Conservation (phyloP, 2,888 invertebrate genomes). For the Sarcophaga rosellei region DNA sequence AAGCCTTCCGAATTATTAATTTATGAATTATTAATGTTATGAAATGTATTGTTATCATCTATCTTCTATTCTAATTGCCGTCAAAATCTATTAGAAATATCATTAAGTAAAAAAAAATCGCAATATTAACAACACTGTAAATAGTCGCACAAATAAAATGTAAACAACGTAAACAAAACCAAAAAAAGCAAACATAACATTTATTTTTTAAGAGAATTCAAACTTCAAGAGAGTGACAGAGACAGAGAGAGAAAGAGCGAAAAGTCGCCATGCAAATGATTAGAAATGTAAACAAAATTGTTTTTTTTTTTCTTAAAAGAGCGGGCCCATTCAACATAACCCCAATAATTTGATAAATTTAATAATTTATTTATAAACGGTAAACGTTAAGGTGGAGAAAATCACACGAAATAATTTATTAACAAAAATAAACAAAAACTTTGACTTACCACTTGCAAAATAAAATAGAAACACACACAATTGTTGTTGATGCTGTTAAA, state of each 20-base stretch:
- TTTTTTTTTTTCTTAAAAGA: background rate
- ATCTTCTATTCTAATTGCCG: no score
- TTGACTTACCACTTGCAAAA: no score
- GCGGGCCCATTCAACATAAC: conserved; percentile 14
- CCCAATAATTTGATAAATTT: conserved; percentile 18
- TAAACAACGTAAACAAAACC: background rate
- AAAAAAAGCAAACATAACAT: conserved; percentile 11
- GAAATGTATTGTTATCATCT: background rate
- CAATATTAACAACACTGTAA: conserved; percentile 12
- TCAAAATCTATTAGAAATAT: background rate
- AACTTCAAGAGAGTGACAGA: conserved; percentile 4
- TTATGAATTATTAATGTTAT: no score
- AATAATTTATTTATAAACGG: background rate
- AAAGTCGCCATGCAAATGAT: background rate
- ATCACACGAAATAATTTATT: background rate
- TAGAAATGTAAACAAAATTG: conserved; percentile 47
- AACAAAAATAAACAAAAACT: background rate
- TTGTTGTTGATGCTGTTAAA: no score
- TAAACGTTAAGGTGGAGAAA: background rate
- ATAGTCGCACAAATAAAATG: background rate
- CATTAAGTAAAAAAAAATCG: background rate
- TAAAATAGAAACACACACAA: no score
- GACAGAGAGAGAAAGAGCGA: background rate
- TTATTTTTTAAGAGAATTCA: conserved; percentile 22
- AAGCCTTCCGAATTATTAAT: background rate